Base-by-base conservation (phyloP, 2,797 vertebrate genomes). In the Borostomias antarcticus region DNA sequence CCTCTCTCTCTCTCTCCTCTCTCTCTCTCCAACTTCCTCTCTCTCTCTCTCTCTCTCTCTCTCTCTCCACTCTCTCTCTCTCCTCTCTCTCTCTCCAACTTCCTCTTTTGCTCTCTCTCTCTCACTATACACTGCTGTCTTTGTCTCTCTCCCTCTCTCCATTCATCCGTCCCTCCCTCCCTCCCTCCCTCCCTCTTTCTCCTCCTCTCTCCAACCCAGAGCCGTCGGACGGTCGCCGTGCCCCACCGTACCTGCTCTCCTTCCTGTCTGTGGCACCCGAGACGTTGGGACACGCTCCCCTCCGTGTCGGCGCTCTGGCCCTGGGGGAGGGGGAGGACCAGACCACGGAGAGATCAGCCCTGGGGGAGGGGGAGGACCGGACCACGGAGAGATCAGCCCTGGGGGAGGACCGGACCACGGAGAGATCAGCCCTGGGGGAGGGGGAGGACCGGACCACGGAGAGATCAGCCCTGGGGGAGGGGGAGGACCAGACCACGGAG, bases 371-470 rank as follows among this genome's bases (percentile, higher is more conserved):
- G 15, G 35, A 40, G 35, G 35, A 9, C 9, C 10, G 35, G 35
- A 6, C 35, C 9, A 40, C 35, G 6, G n/a, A n/a, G n/a, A n/a
- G n/a, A n/a, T n/a, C n/a, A n/a, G 45, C 6, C 51, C 8, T 21
- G 37, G 11, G 11, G 56, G 32, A 32, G 56, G 48, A 51, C 51
- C 17, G 23, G 17, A 43, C 52, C 65, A 67, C 65, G 59, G 26
- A 59, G 33, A 52, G 57, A 59, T 68, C 66, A 51, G 35, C 35
- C 3, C 35, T 40, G n/a, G n/a, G n/a, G n/a, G n/a, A n/a, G 35
- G 35, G 9, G 15, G 35, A 40, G 35, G 35, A 9, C 9, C 10
- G 35, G 35, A 6, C 35, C 9, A 40, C 35, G 6, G n/a, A n/a
- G n/a, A n/a, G n/a, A n/a, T n/a, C n/a, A n/a, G 45, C 6, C 51